Percentiles rank a stretch among this genome's conserved stretches.
Evolutionary conservation across 2,113 vertebrate species (phyloP).

Genomic region (Leiothrix lutea): DNA sequence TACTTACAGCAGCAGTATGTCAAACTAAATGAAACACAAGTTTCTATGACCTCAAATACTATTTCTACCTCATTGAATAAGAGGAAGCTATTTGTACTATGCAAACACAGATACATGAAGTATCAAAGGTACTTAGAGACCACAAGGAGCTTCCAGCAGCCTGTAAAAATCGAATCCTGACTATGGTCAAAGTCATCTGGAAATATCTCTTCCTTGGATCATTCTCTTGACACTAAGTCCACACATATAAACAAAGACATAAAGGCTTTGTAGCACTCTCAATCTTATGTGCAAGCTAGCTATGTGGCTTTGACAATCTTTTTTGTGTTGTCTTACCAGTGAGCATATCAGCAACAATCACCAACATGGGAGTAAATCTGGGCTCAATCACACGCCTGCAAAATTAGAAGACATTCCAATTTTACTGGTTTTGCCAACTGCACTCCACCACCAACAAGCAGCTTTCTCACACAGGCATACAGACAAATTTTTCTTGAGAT

Average conservation of each 20-base stretch:
- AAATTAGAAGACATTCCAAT: slow-evolving; percentile 13
- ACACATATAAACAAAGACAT: background rate
- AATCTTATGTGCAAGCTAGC: background rate
- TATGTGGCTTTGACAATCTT: background rate
- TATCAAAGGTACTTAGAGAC: background rate
- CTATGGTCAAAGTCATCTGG: background rate
- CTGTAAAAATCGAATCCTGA: background rate
- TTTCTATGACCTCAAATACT: background rate
- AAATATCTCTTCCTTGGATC: background rate
- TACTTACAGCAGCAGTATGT: background rate
- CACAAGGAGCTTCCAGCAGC: background rate
- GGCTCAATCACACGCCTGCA: slow-evolving; percentile 85
- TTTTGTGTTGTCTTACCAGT: slow-evolving; percentile 76
- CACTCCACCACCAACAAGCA: background rate
- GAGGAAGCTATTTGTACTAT: background rate
- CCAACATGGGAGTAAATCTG: slow-evolving; percentile 85
- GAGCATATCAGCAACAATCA: slow-evolving; percentile 85
- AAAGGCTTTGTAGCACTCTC: background rate
- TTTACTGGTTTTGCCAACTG: background rate
- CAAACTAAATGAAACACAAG: background rate
- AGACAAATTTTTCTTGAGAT: background rate
- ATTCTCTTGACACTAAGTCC: background rate
- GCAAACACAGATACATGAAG: background rate
- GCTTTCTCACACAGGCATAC: background rate
- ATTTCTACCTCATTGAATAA: background rate